These are phyloP conservation scores for Malthinus seriepunctatus DNA, from an alignment of 2,888 invertebrate species.

Conservation along the genomic window DNA sequence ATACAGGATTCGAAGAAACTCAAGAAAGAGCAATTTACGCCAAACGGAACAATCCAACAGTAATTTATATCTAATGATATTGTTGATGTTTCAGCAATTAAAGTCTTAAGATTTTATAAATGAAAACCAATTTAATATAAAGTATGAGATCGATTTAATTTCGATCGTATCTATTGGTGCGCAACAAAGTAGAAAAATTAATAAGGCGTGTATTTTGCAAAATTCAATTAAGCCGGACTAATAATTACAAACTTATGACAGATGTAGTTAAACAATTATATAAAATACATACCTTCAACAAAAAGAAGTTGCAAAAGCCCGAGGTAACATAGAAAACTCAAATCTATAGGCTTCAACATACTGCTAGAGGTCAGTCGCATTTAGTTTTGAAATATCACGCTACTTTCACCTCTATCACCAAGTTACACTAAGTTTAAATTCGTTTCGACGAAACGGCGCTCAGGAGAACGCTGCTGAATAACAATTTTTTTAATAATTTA, in stretches of 20 bases:
- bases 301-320: conserved; percentile 21
- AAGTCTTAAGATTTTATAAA: no score
- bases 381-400: conserved; percentile 35
- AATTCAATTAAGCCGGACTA: not conserved
- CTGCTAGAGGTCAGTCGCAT: conserved; percentile 43
- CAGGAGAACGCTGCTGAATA: conserved; percentile 9
- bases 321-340: conserved; percentile 32
- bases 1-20: no score
- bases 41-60: no score
- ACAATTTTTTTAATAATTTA: conserved; percentile 11
- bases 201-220: not conserved
- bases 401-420: conserved; percentile 24
- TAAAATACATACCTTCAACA: conserved; percentile 7
- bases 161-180: no score
- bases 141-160: not conserved
- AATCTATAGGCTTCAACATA: conserved; percentile 36
- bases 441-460: conserved; percentile 1
- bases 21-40: no score
- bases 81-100: no score
- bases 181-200: not conserved
- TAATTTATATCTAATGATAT: no score
- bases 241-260: no score
- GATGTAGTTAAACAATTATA: no score
- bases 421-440: conserved; percentile 5
- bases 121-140: not conserved